phyloP scores from a whole-genome alignment of 2,888 invertebrate genomes.

The Chymomyza amoena region DNA sequence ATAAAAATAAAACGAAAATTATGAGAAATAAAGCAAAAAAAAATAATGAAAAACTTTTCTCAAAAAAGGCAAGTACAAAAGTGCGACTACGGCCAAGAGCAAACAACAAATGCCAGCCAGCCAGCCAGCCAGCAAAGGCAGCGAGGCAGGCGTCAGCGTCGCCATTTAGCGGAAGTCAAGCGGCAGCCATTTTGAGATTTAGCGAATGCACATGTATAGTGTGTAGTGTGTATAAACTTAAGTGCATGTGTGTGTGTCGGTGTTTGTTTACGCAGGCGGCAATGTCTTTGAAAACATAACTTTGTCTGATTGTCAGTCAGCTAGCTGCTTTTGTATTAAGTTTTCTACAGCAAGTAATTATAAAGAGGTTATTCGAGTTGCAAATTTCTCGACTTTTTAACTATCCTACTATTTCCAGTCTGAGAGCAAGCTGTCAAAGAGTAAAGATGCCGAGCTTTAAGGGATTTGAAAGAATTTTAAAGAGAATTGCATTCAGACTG shows the following conservation, averaged over 20 bases:
- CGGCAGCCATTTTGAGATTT: constrained; percentile 38
- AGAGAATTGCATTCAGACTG: no score
- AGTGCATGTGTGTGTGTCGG: constrained; percentile 11
- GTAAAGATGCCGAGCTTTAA: no score
- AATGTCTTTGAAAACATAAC: not conserved
- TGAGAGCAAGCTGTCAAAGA: no score
- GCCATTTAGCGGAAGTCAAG: constrained; percentile 30
- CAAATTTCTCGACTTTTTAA: not conserved
- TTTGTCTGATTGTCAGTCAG: not conserved
- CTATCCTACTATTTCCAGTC: not conserved
- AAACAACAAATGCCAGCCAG: constrained; percentile 32
- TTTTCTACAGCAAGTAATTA: not conserved
- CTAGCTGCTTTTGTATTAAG: not conserved
- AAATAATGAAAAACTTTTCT: constrained; percentile 36
- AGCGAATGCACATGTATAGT: not conserved
- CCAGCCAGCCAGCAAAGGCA: not conserved
- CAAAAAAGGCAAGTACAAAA: constrained; percentile 19
- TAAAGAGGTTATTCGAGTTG: not conserved
- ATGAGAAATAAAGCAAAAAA: constrained; percentile 55
- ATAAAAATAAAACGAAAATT: constrained; percentile 37
- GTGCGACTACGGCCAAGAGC: constrained; percentile 40
- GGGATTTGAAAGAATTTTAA: no score
- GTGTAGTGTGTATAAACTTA: not conserved
- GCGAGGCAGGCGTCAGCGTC: not conserved
- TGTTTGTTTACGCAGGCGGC: not conserved